Percentiles rank a stretch among this genome's conserved stretches.
phyloP scores from a whole-genome alignment of 2,113 vertebrate genomes.

The Xenopus borealis region DNA sequence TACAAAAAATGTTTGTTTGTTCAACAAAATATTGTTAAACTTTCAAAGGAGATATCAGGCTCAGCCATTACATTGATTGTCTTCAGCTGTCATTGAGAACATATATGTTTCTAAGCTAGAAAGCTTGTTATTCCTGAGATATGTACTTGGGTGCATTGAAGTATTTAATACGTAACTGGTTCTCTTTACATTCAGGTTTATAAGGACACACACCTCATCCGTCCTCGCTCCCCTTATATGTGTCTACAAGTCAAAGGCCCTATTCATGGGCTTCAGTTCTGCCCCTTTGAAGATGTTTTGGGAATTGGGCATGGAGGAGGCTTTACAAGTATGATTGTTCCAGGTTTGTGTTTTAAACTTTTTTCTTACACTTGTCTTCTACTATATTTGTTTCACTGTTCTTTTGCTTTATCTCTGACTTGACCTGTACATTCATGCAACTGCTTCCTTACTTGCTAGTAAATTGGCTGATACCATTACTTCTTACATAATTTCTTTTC shows the following conservation, averaged over 20 bases:
- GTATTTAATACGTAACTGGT: too few species aligned
- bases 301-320: conserved; percentile 80
- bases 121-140: too few species aligned
- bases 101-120: too few species aligned
- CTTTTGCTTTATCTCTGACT: background rate
- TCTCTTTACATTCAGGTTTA: conserved; percentile 61
- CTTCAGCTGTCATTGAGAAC: too few species aligned
- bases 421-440: background rate
- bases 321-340: conserved; percentile 83
- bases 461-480: background rate
- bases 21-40: too few species aligned
- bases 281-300: conserved; percentile 85
- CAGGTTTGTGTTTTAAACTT: conserved; percentile 63
- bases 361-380: too few species aligned
- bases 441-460: background rate
- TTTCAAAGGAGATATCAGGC: too few species aligned
- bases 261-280: conserved; percentile 75
- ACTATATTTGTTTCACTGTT: too few species aligned
- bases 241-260: conserved; percentile 70
- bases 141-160: too few species aligned
- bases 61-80: too few species aligned
- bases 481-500: background rate
- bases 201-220: conserved; percentile 62
- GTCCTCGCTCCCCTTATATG: conserved; percentile 76
- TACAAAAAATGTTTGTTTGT: too few species aligned